These are phyloP conservation scores for Acipenser transmontanus DNA, from an alignment of 2,797 vertebrate species.

Conservation along the genomic window DNA sequence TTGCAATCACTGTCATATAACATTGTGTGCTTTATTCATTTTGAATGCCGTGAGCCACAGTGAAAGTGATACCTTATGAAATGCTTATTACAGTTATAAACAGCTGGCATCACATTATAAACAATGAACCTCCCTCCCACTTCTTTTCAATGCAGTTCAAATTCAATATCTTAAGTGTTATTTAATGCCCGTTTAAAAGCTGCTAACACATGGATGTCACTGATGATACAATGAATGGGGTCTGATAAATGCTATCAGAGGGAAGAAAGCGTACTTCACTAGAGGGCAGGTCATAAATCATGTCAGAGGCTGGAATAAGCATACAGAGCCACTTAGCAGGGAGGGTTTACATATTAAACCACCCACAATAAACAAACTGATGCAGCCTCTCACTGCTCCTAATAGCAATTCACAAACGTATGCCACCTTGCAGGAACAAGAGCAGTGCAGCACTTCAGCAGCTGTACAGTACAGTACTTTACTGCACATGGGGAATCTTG, in stretches of 20 bases:
- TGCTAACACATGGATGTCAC: constrained; percentile 37
- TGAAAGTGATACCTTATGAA: too few relatives aligned
- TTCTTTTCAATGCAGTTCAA: constrained; percentile 5
- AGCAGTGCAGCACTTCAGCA: too few relatives aligned
- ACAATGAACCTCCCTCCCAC: constrained; percentile 13
- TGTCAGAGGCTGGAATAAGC: constrained; percentile 38
- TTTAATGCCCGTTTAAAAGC: constrained; percentile 34
- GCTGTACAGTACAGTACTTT: too few relatives aligned
- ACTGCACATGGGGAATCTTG: too few relatives aligned
- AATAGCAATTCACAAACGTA: neutral
- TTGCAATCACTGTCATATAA: too few relatives aligned
- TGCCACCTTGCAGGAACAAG: neutral
- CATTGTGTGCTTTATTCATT: too few relatives aligned
- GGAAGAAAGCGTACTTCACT: constrained; percentile 15
- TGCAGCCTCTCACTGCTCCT: neutral
- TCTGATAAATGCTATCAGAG: neutral
- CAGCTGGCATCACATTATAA: too few relatives aligned
- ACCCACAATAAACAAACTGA: constrained; percentile 14
- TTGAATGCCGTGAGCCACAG: too few relatives aligned
- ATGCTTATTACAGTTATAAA: too few relatives aligned
- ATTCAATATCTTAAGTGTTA: constrained; percentile 23
- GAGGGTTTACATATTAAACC: constrained; percentile 39
- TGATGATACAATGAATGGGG: constrained; percentile 41
- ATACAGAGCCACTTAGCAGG: constrained; percentile 39
- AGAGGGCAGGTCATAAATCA: constrained; percentile 20